Conservation (phyloP, 2,888 invertebrate species). For the Bugulina stolonifera region DNA sequence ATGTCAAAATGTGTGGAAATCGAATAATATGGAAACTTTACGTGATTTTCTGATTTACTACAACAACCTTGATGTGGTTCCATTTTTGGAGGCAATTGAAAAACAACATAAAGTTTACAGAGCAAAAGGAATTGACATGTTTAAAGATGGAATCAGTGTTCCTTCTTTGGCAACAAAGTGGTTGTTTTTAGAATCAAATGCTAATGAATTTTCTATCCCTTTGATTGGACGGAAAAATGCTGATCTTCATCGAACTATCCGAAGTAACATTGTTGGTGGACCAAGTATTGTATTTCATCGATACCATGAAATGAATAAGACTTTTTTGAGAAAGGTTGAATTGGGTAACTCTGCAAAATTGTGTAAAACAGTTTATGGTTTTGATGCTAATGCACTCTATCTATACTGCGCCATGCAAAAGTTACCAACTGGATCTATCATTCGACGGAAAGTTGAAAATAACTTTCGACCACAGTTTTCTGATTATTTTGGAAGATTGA, state of each 20-base stretch:
- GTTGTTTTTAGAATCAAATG: neutral
- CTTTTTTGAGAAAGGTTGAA: neutral
- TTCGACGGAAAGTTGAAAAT: neutral
- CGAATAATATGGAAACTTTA: neutral
- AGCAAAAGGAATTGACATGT: neutral
- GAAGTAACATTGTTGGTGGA: neutral
- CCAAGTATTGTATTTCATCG: neutral
- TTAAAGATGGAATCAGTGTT: neutral
- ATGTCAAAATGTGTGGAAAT: neutral
- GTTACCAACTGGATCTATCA: neutral
- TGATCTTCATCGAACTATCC: neutral
- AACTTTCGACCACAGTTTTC: neutral
- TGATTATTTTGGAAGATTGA: neutral
- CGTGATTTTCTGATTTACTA: neutral
- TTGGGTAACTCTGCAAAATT: neutral
- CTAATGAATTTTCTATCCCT: neutral
- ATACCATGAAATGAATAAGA: neutral
- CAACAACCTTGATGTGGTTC: neutral
- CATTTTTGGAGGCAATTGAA: neutral
- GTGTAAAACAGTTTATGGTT: neutral
- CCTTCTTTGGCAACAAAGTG: neutral
- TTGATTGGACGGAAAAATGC: neutral
- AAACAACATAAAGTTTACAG: neutral
- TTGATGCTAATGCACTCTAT: neutral
- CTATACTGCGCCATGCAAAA: neutral